These are phyloP conservation scores for Boleophthalmus pectinirostris DNA, from an alignment of 2,113 vertebrate species.

Conservation along the genomic window DNA sequence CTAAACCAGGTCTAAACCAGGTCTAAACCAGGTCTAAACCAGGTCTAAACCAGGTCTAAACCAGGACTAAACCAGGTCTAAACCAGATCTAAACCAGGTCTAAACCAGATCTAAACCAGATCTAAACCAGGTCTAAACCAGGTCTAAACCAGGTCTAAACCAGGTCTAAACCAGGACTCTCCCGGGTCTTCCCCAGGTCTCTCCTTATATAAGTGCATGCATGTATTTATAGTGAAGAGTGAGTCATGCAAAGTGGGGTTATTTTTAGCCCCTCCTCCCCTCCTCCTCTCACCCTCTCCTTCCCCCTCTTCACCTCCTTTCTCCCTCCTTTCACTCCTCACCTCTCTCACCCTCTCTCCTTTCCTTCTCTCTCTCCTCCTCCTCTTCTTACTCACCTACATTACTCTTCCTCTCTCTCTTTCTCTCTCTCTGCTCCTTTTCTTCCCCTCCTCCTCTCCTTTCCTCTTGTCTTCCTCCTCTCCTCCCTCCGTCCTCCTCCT, in stretches of 20 bases:
- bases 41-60: not conserved
- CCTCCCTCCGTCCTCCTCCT: not conserved
- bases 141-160: not conserved
- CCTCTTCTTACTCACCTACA: too few species aligned
- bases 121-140: not conserved
- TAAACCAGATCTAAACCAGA: not conserved
- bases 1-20: not conserved
- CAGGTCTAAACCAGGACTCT: not conserved
- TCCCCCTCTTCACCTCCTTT: not conserved
- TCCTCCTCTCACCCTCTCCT: not conserved
- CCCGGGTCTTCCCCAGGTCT: not conserved
- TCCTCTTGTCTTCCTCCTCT: not conserved
- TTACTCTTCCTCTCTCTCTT: not conserved
- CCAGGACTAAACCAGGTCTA: not conserved
- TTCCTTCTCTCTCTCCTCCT: not conserved
- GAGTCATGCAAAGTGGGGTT: not conserved
- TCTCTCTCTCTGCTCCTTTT: not conserved
- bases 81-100: not conserved
- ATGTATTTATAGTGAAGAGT: slow-evolving; percentile 2
- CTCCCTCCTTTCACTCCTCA: not conserved
- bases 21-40: not conserved
- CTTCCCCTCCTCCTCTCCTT: not conserved
- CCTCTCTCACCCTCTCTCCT: not conserved
- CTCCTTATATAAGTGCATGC: not conserved
- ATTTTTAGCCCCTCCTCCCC: not conserved